Percentiles rank a stretch among this genome's conserved stretches.
Evolutionary conservation across 2,113 vertebrate species (phyloP).

Genomic region (Porphyrio hochstetteri): DNA sequence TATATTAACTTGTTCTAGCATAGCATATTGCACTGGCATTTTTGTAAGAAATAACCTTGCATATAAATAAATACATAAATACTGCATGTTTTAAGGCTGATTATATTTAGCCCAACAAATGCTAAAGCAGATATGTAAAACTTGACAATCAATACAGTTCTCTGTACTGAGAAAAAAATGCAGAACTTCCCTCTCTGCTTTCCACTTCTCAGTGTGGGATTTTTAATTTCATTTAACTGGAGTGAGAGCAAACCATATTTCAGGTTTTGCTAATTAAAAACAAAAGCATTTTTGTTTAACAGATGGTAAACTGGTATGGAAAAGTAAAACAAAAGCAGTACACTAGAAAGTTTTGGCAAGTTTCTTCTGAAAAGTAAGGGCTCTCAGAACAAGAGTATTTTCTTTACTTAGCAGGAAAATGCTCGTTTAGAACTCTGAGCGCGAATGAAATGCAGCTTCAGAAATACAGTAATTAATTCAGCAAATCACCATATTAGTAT

Average conservation of each 20-base stretch:
- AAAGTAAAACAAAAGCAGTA: not conserved
- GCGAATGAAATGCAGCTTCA: not conserved
- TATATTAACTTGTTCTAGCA: not conserved
- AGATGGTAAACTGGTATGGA: not conserved
- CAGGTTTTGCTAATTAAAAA: not conserved
- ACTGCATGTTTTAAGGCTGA: not conserved
- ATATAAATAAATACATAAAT: not conserved
- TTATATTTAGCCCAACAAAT: not conserved
- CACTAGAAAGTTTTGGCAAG: not conserved
- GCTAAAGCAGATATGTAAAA: not conserved
- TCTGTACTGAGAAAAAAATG: not conserved
- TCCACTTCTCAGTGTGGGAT: not conserved
- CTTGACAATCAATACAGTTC: not conserved
- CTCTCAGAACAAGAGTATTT: not conserved
- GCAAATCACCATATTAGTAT: not conserved
- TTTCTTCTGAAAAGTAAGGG: not conserved
- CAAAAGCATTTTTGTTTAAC: not conserved
- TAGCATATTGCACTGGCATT: not conserved
- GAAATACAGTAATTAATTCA: not conserved
- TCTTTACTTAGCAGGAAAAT: not conserved
- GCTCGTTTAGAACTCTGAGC: not conserved
- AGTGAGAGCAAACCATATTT: not conserved
- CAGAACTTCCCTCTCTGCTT: accelerated
- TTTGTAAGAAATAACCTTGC: not conserved
- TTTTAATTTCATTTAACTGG: not conserved